Conservation (phyloP, 35 echinoderm and acorn worm genomes). For the Hemicentrotus pulcherrimus region DNA sequence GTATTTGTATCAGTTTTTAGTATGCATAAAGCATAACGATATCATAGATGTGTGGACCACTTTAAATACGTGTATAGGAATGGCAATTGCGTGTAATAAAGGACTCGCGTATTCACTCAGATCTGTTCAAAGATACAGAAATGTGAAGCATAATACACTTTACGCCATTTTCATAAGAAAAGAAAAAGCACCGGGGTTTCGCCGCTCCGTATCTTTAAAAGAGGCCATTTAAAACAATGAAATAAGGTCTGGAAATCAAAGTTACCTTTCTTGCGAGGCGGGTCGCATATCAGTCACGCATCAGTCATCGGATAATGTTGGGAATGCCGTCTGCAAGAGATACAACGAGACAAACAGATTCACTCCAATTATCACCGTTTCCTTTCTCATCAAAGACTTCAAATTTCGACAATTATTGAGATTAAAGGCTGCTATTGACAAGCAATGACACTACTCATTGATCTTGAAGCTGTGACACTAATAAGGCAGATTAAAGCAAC, state of each 20-base stretch:
- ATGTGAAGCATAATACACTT: too few species aligned
- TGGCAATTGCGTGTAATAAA: too few species aligned
- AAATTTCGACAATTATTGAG: not conserved
- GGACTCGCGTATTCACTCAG: too few species aligned
- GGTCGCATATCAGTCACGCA: slow-evolving; percentile 29
- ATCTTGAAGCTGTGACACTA: not conserved
- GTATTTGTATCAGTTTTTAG: too few species aligned
- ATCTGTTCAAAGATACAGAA: too few species aligned
- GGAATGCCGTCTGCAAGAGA: not conserved
- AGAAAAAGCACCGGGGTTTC: too few species aligned
- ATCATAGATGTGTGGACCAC: too few species aligned
- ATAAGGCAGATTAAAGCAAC: not conserved
- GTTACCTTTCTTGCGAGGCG: slow-evolving; percentile 36
- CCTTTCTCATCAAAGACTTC: not conserved
- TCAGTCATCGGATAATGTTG: slow-evolving; percentile 6
- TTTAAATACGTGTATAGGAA: too few species aligned
- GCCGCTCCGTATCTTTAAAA: too few species aligned
- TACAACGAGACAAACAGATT: not conserved
- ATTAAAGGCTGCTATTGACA: not conserved
- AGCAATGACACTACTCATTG: not conserved
- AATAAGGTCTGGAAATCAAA: not conserved
- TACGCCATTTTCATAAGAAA: too few species aligned
- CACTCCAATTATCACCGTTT: not conserved
- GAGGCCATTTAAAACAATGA: not conserved
- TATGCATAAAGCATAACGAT: too few species aligned